These are phyloP conservation scores for Sebastes steindachneri DNA, from an alignment of 2,797 vertebrate species.

Conservation along the genomic window DNA sequence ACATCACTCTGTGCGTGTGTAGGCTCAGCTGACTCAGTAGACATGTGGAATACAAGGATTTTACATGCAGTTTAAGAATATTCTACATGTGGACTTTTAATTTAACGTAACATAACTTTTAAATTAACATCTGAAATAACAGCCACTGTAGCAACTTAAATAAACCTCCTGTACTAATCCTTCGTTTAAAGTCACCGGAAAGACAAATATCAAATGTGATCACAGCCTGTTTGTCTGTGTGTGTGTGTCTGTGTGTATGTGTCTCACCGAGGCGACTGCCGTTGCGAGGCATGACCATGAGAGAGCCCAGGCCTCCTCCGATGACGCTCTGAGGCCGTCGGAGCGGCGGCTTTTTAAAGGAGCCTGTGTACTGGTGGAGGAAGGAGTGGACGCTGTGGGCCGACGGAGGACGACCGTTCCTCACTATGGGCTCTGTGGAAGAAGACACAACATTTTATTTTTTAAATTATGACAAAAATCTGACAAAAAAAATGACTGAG, in stretches of 20 bases:
- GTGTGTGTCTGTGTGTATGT: neutral
- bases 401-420: slow-evolving; percentile 93
- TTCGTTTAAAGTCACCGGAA: neutral
- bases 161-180: too few relatives aligned
- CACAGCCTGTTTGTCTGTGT: neutral
- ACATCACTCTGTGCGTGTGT: neutral
- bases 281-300: slow-evolving; percentile 94
- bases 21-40: neutral
- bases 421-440: slow-evolving; percentile 91
- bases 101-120: too few relatives aligned
- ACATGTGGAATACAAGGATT: neutral
- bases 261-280: slow-evolving; percentile 93
- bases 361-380: slow-evolving; percentile 95
- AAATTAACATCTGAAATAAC: too few relatives aligned
- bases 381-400: slow-evolving; percentile 98
- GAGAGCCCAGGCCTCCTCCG: slow-evolving; percentile 93
- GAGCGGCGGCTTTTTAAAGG: slow-evolving; percentile 94
- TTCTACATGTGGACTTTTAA: neutral
- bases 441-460: neutral
- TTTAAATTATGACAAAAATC: neutral
- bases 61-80: neutral
- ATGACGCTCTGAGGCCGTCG: slow-evolving; percentile 95
- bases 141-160: too few relatives aligned
- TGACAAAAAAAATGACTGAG: neutral
- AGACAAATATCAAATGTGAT: neutral